Conservation (phyloP, 2,888 invertebrate genomes). For the Geophilus truncorum region DNA sequence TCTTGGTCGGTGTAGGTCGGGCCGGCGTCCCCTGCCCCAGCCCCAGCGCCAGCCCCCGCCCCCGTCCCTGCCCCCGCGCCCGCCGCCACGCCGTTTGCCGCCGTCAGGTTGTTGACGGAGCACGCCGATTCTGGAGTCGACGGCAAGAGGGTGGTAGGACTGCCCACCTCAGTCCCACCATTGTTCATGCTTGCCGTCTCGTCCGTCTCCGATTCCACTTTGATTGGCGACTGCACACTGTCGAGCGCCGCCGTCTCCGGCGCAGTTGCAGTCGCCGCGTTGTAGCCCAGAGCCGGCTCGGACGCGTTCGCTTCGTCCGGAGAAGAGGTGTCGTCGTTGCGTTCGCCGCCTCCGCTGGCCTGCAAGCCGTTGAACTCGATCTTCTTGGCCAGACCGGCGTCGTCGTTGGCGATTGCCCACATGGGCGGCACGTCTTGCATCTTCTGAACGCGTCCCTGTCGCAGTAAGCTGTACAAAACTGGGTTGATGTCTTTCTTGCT, state of each 20-base stretch:
- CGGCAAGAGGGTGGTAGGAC: not conserved
- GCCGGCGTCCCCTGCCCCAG: not conserved
- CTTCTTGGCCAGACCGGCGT: not conserved
- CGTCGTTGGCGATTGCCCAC: slow-evolving; percentile 29
- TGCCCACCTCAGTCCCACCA: slow-evolving; percentile 19
- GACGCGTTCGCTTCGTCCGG: not conserved
- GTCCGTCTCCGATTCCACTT: slow-evolving; percentile 28
- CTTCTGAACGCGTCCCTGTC: slow-evolving; percentile 33
- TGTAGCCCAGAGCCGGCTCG: not conserved
- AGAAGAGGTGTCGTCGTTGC: not conserved
- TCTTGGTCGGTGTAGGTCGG: slow-evolving; percentile 32
- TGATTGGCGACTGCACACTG: slow-evolving; percentile 19
- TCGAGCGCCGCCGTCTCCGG: slow-evolving; percentile 28
- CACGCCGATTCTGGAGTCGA: not conserved
- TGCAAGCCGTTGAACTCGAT: slow-evolving; percentile 31
- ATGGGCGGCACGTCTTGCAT: slow-evolving; percentile 32
- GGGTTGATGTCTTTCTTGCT: slow-evolving; percentile 42
- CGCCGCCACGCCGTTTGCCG: not conserved
- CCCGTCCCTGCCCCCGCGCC: too few species aligned
- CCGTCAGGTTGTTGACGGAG: not conserved
- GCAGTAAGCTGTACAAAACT: slow-evolving; percentile 40
- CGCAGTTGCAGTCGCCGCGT: too few species aligned
- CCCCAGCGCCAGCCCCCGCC: not conserved
- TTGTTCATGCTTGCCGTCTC: slow-evolving; percentile 4
- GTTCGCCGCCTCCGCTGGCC: slow-evolving; percentile 31